Conservation (phyloP, 2,888 invertebrate genomes). For the Pelosia muscerda region DNA sequence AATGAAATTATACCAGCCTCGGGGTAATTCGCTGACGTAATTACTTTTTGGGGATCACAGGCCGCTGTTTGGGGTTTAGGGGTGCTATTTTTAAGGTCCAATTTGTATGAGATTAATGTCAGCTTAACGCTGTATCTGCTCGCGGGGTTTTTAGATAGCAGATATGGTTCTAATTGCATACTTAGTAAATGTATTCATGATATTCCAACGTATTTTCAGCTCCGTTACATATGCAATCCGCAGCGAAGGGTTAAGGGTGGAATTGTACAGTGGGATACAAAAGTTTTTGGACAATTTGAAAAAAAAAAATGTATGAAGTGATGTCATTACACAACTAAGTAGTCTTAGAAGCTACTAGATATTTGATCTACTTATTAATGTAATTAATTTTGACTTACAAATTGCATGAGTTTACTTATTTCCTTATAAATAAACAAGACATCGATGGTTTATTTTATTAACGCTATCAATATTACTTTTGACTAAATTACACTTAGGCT, state of each 20-base stretch:
- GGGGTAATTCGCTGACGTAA: slow-evolving; percentile 43
- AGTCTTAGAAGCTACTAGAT: too few relatives aligned
- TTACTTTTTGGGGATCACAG: slow-evolving; percentile 45
- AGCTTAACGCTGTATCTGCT: slow-evolving; percentile 31
- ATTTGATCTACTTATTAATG: too few relatives aligned
- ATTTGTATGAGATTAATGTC: slow-evolving; percentile 45
- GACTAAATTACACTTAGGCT: too few relatives aligned
- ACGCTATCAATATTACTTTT: too few relatives aligned
- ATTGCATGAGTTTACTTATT: too few relatives aligned
- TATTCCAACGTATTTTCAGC: neutral
- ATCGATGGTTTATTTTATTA: too few relatives aligned
- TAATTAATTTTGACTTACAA: too few relatives aligned
- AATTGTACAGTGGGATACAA: too few relatives aligned
- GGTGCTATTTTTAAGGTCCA: slow-evolving; percentile 41
- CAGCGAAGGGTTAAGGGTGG: neutral
- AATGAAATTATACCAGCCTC: slow-evolving; percentile 49
- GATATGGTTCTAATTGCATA: neutral
- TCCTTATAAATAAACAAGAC: too few relatives aligned
- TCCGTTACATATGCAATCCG: neutral
- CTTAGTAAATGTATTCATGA: slow-evolving; percentile 6
- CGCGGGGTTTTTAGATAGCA: neutral
- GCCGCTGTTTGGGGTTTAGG: slow-evolving; percentile 10
- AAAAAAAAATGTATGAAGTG: too few relatives aligned
- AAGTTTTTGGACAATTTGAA: too few relatives aligned
- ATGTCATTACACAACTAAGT: too few relatives aligned